phyloP scores from a whole-genome alignment of 2,113 vertebrate species.

The Phyllostomus discolor region DNA sequence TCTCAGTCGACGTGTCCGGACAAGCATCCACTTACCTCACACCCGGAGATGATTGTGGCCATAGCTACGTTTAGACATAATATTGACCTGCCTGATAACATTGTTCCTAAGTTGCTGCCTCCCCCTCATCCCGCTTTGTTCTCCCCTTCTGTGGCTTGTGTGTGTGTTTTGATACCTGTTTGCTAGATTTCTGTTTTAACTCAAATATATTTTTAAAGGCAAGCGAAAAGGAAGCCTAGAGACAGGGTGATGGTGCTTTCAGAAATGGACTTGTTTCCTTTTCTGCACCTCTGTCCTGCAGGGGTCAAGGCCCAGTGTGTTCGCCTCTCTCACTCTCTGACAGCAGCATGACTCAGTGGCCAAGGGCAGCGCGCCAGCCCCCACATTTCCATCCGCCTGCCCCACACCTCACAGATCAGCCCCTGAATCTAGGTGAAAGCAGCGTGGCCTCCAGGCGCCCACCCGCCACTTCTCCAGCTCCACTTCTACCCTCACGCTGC shows the following conservation, averaged over 20 bases:
- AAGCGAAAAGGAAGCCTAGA: background rate
- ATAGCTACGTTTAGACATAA: conserved; percentile 54
- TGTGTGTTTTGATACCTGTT: conserved; percentile 10
- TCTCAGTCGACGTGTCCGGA: conserved; percentile 4
- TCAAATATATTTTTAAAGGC: background rate
- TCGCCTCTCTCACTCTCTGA: background rate
- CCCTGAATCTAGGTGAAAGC: background rate
- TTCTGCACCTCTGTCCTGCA: background rate
- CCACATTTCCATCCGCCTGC: background rate
- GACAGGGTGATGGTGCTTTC: background rate
- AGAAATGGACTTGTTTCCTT: background rate
- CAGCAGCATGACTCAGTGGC: too few relatives aligned
- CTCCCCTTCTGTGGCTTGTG: background rate
- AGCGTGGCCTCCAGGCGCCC: rapidly evolving
- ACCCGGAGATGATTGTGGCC: conserved; percentile 43
- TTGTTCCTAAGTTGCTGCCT: background rate
- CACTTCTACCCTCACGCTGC: rapidly evolving
- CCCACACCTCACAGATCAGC: background rate
- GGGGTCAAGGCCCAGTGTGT: background rate
- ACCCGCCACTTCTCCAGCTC: background rate
- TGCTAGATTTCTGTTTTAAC: conserved; percentile 16
- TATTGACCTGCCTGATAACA: background rate
- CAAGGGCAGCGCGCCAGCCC: rapidly evolving
- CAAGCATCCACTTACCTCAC: conserved; percentile 10
- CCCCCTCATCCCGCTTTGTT: background rate